phyloP scores from a whole-genome alignment of 2,797 vertebrate species.

The Triplophysa bombifrons region DNA sequence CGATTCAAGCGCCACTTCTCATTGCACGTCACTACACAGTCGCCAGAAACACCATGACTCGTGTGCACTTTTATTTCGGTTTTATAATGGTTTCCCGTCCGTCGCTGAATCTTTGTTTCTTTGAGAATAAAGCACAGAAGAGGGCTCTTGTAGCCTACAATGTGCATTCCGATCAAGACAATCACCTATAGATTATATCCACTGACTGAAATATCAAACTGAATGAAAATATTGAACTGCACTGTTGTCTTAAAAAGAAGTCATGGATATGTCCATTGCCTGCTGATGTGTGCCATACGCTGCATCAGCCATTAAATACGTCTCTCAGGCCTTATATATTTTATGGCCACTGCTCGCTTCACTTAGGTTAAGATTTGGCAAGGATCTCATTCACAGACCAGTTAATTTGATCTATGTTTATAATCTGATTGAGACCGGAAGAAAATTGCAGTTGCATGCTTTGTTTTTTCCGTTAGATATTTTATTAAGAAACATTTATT shows the following conservation, averaged over 20 bases:
- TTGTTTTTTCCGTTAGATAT: not conserved
- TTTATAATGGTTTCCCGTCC: slow-evolving; percentile 33
- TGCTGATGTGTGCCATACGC: slow-evolving; percentile 33
- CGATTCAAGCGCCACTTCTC: slow-evolving; percentile 32
- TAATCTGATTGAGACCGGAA: not conserved
- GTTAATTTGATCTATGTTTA: not conserved
- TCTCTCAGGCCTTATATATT: slow-evolving; percentile 38
- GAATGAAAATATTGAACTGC: slow-evolving; percentile 22
- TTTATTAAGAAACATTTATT: not conserved
- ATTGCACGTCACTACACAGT: slow-evolving; percentile 39
- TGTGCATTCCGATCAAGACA: slow-evolving; percentile 49
- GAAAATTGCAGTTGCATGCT: not conserved
- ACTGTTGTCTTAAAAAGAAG: slow-evolving; percentile 34
- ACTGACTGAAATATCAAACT: not conserved
- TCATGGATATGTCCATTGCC: slow-evolving; percentile 24
- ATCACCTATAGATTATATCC: slow-evolving; percentile 41
- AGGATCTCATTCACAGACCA: slow-evolving; percentile 13
- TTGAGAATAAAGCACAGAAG: slow-evolving; percentile 47
- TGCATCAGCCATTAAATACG: slow-evolving; percentile 20
- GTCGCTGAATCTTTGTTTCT: slow-evolving; percentile 25
- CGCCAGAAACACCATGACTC: slow-evolving; percentile 24
- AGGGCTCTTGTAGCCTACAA: slow-evolving; percentile 23
- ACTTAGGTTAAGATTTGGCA: not conserved
- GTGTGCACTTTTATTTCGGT: slow-evolving; percentile 17
- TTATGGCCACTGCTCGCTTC: slow-evolving; percentile 28